These are phyloP conservation scores for Potorous gilbertii DNA, from an alignment of 2,797 vertebrate species.

Conservation along the genomic window DNA sequence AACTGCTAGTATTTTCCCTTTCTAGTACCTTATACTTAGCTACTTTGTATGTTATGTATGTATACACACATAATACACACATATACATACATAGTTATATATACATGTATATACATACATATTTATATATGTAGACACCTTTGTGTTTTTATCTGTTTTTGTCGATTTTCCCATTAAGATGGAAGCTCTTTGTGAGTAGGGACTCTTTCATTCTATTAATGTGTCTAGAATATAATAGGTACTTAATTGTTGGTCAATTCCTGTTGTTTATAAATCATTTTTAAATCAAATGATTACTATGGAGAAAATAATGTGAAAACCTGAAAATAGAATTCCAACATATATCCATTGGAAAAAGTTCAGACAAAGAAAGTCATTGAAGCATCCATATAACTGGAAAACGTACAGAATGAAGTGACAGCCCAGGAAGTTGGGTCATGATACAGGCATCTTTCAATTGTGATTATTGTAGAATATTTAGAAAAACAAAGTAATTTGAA, in stretches of 20 bases:
- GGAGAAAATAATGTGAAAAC: not conserved
- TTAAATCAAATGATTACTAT: not conserved
- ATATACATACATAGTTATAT: no score
- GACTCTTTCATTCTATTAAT: not conserved
- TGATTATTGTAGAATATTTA: not conserved
- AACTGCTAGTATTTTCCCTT: not conserved
- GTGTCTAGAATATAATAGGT: not conserved
- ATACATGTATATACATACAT: no score
- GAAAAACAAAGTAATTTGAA: not conserved
- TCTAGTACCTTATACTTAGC: not conserved
- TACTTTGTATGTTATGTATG: not conserved
- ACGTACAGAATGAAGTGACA: not conserved
- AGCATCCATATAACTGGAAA: not conserved
- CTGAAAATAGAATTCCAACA: not conserved
- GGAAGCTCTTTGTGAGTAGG: no score
- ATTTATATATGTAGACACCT: no score
- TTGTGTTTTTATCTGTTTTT: not conserved
- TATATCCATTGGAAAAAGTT: not conserved
- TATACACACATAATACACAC: no score
- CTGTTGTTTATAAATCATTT: not conserved
- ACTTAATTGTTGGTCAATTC: not conserved
- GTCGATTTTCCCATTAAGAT: not conserved
- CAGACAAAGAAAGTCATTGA: not conserved
- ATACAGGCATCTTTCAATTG: not conserved
- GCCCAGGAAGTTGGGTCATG: not conserved